Conservation (phyloP, 2,113 vertebrate species). For the Delphinus delphis region DNA sequence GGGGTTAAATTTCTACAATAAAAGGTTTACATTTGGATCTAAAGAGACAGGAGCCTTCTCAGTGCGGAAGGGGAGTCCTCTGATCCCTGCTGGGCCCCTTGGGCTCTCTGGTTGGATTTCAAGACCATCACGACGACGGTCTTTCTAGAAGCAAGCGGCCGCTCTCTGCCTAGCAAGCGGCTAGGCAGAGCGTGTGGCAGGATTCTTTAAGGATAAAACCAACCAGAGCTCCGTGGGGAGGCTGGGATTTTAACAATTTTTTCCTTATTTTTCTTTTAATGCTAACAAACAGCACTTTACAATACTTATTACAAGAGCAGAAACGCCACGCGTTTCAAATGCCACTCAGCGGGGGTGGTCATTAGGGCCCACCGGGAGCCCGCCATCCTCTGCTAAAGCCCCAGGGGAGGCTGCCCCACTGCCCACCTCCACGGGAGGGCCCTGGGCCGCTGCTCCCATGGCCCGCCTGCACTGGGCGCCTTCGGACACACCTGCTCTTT, state of each 20-base stretch:
- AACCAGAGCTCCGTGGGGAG: slow-evolving; percentile 46
- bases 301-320: slow-evolving; percentile 42
- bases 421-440: background rate
- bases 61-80: background rate
- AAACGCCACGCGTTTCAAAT: background rate
- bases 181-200: background rate
- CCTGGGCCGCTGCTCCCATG: background rate
- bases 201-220: slow-evolving; percentile 52
- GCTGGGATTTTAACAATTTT: background rate
- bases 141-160: slow-evolving; percentile 51
- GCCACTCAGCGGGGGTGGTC: slow-evolving; percentile 9
- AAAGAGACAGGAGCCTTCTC: background rate
- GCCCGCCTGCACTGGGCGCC: background rate
- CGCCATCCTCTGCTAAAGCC: background rate
- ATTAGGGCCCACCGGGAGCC: slow-evolving; percentile 67
- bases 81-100: slow-evolving; percentile 46
- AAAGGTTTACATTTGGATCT: slow-evolving; percentile 10
- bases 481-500: background rate
- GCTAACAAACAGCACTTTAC: slow-evolving; percentile 52
- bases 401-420: background rate
- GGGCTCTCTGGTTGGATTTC: slow-evolving; percentile 8
- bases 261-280: slow-evolving; percentile 19
- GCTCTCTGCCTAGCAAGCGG: background rate
- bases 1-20: background rate
- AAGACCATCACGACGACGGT: slow-evolving; percentile 9